Percentiles rank a stretch among this genome's conserved stretches.
Conservation (phyloP, 2,888 invertebrate genomes). For the Hypolimnas misippus region DNA sequence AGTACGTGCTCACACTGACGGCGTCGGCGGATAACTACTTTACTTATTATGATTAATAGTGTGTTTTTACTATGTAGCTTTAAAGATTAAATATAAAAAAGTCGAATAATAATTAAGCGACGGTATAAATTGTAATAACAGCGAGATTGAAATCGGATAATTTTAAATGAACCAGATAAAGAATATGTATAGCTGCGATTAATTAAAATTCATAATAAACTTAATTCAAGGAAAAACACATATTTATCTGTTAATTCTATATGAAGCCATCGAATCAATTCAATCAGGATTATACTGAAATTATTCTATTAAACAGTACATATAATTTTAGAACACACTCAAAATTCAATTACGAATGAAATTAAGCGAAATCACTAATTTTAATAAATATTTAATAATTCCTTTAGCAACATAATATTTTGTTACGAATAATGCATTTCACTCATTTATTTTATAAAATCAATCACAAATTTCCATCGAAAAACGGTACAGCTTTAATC, state of each 20-base stretch:
- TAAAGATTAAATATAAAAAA: conserved; percentile 1
- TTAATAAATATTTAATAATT: conserved; percentile 9
- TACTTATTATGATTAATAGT: not conserved
- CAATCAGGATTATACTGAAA: not conserved
- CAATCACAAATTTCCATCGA: conserved; percentile 25
- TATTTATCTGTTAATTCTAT: not conserved
- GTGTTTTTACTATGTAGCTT: not conserved
- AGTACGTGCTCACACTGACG: conserved; percentile 60
- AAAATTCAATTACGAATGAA: not conserved
- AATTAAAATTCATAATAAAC: not conserved
- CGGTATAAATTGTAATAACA: not conserved
- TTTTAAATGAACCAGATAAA: not conserved
- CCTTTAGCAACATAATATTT: not conserved
- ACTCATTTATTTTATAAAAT: conserved; percentile 24
- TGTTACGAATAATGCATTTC: not conserved
- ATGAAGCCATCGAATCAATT: no score
- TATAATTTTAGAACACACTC: not conserved
- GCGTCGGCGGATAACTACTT: conserved; percentile 39
- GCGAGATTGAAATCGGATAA: conserved; percentile 6
- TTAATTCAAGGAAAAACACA: not conserved
- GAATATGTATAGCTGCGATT: not conserved
- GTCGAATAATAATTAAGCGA: not conserved
- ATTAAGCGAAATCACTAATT: not conserved
- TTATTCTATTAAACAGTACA: not conserved
- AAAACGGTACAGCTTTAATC: conserved; percentile 39